Evolutionary conservation across 2,113 vertebrate genomes (phyloP).

Genomic region (Colossoma macropomum): DNA sequence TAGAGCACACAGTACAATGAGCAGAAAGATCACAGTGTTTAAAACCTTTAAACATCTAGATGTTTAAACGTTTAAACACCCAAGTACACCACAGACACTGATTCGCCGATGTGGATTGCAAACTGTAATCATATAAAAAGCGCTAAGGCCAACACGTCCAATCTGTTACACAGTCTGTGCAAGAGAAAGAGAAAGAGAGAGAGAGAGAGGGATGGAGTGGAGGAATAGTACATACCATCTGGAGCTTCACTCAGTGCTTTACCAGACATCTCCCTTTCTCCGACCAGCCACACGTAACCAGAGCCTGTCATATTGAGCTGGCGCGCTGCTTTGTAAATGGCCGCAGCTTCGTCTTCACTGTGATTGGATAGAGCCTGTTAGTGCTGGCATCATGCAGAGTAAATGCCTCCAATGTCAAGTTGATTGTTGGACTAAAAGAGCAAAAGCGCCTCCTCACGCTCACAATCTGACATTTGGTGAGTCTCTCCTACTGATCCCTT

Average conservation of each 20-base stretch:
- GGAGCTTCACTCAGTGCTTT: constrained; percentile 94
- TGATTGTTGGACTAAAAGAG: constrained; percentile 16
- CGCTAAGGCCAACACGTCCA: constrained; percentile 46
- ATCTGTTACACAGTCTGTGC: constrained; percentile 44
- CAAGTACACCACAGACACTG: constrained; percentile 51
- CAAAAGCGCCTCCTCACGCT: constrained; percentile 5
- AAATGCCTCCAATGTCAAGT: constrained; percentile 16
- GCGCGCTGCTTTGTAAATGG: constrained; percentile 90
- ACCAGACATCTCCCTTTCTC: constrained; percentile 94
- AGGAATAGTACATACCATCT: constrained; percentile 81
- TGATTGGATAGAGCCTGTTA: constrained; percentile 55
- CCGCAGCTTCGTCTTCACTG: constrained; percentile 95
- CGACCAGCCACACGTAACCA: constrained; percentile 97
- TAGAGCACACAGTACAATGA: constrained; percentile 64
- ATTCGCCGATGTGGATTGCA: constrained; percentile 45
- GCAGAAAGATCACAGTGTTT: constrained; percentile 55
- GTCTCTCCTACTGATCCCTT: constrained; percentile 23
- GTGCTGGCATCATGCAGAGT: neutral
- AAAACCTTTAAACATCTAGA: constrained; percentile 60
- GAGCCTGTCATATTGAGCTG: constrained; percentile 97
- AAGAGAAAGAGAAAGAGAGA: constrained; percentile 39
- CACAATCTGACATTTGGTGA: constrained; percentile 25
- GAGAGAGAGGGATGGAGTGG: constrained; percentile 28
- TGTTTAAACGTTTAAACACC: constrained; percentile 64
- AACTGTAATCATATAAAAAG: constrained; percentile 51